A percentile compares a stretch with the other conserved stretches of the same genome.
These are phyloP conservation scores for Ectobius pallidus DNA, from an alignment of 2,888 invertebrate species.

Conservation along the genomic window DNA sequence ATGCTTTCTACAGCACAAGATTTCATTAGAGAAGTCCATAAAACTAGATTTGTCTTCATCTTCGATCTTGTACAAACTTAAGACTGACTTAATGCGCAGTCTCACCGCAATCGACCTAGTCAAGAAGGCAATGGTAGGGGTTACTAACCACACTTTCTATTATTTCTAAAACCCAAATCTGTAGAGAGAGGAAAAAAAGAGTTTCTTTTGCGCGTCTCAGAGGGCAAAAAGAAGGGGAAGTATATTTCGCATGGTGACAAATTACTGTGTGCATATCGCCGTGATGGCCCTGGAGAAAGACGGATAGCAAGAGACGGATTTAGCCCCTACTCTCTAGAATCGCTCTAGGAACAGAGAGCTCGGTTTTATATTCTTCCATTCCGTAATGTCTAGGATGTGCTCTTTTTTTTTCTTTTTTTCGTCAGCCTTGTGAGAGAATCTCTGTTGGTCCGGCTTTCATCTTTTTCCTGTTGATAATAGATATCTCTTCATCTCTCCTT, in stretches of 20 bases:
- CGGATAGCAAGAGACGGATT: slow-evolving; percentile 13
- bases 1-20: no score
- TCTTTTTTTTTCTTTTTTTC: neutral
- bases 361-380: neutral
- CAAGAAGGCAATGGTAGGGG: no score
- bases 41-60: no score
- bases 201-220: neutral
- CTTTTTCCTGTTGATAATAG: neutral
- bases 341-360: neutral
- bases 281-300: slow-evolving; percentile 12
- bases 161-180: neutral
- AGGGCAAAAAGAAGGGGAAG: neutral
- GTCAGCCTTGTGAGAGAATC: no score
- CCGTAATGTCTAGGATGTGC: neutral
- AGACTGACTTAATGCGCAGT: no score
- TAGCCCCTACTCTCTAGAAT: neutral
- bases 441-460: neutral
- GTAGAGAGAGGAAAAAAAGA: neutral
- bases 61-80: no score
- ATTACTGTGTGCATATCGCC: slow-evolving; percentile 25
- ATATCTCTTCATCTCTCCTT: neutral
- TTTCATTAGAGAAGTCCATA: no score
- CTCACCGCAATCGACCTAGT: no score
- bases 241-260: slow-evolving; percentile 32
- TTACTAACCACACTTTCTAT: neutral